Base-by-base conservation (phyloP, 2,888 invertebrate genomes). In the Napeogenes sylphis region DNA sequence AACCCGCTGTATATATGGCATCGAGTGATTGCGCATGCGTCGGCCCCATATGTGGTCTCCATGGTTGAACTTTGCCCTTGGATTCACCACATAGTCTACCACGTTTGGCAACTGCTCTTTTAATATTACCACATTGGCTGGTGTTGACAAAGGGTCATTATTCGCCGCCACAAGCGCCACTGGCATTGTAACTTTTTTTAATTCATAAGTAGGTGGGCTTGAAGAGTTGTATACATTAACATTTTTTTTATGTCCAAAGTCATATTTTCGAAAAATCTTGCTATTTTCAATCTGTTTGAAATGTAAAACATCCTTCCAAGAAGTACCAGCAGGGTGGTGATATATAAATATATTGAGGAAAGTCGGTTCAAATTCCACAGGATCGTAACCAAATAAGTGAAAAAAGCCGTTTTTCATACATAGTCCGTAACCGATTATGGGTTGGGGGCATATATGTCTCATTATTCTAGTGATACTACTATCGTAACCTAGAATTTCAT, bases 261-360 rank as follows among this genome's bases (percentile, higher is more conserved):
- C 78, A 61, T 75, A 84, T 4, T 71, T 59, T 0, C 67, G 64
- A 62, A 83, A 83, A 5, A 53, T 66, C 53, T 66, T 68, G 0
- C 66, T 68, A 2, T 56, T 8, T 4, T 70, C 65, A 8, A 79
- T 68, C 64, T 82, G 81, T 4, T 67, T 57, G 42, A 71, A 73
- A 62, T 84, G 83, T 1, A 71, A 56, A 13, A 81, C 35, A 46
- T 75, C 77, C 66, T 73, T 80, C 30, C 72, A 69, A 0, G 81
- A 80, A 1, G 75, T 74, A 0, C 79, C 78, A 0, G 75, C 71
- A 0, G 81, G 81, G 42, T 71, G 77, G 55, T 81, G 79, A 2
- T 71, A 73, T 0, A 76, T 4, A 2, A 79, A 59, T 0, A 70
- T 46, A 0, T 69, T 64, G 3, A 73, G 66, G 57, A 80, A 83